Conservation (phyloP, 2,797 vertebrate species). For the Epinephelus awoara region DNA sequence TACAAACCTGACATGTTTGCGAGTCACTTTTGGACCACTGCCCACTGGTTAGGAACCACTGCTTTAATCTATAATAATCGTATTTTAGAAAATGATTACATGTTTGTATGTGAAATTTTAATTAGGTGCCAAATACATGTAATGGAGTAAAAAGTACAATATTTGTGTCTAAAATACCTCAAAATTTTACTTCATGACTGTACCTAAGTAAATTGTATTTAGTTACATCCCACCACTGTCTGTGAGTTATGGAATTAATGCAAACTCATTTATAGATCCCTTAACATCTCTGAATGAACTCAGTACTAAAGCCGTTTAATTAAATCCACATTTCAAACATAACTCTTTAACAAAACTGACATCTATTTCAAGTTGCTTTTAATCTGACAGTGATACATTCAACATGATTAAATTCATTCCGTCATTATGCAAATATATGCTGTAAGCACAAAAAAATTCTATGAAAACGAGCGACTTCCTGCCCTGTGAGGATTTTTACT, state of each 20-base stretch:
- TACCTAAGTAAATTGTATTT: too few relatives aligned
- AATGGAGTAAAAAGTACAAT: not conserved
- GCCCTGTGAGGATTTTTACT: not conserved
- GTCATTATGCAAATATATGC: slow-evolving; percentile 18
- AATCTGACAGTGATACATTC: not conserved
- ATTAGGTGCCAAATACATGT: not conserved
- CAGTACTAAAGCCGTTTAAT: not conserved
- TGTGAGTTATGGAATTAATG: not conserved
- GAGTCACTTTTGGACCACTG: too few relatives aligned
- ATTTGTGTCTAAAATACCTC: not conserved
- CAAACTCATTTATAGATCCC: not conserved
- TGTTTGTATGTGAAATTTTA: not conserved
- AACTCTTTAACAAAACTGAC: too few relatives aligned
- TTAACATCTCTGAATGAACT: not conserved
- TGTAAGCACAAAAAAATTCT: not conserved
- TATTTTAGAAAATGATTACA: not conserved
- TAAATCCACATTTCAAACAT: not conserved
- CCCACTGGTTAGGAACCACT: too few relatives aligned
- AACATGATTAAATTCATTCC: not conserved
- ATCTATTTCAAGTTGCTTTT: not conserved
- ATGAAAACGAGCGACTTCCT: slow-evolving; percentile 1
- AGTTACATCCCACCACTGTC: not conserved
- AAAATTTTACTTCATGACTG: too few relatives aligned
- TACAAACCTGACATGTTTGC: too few relatives aligned
- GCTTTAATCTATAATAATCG: too few relatives aligned